phyloP scores from a whole-genome alignment of 2,888 invertebrate species.

The Aleiodes testaceus region DNA sequence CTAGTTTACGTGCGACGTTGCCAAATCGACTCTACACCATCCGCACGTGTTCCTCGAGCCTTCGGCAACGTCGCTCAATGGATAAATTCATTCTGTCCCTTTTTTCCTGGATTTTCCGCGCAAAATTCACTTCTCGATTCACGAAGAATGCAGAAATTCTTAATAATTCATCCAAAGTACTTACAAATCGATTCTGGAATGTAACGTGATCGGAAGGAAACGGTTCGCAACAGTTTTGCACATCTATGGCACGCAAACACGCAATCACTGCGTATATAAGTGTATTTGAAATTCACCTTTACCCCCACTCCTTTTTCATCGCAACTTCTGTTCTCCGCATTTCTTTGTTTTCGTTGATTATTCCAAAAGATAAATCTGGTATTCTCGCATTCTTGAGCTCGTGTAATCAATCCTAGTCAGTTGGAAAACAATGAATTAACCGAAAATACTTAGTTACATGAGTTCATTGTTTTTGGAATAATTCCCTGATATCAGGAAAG shows the following conservation, averaged over 20 bases:
- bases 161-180: not conserved
- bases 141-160: not conserved
- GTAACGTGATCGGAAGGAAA: conserved; percentile 56
- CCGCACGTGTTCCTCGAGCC: no score
- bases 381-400: conserved; percentile 24
- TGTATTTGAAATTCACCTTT: conserved; percentile 20
- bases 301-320: not conserved
- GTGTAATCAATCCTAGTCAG: conserved; percentile 30
- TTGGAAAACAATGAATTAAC: conserved; percentile 22
- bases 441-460: conserved; percentile 1
- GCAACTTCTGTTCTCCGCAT: not conserved
- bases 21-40: no score
- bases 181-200: conserved; percentile 47
- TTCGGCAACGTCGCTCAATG: no score
- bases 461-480: conserved; percentile 16
- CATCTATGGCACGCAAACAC: conserved; percentile 56
- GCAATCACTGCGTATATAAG: conserved; percentile 31
- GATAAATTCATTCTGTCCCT: no score
- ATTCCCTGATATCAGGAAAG: not conserved
- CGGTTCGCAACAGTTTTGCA: conserved; percentile 57
- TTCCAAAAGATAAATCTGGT: conserved; percentile 1
- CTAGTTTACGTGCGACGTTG: no score
- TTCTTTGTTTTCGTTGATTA: conserved; percentile 13
- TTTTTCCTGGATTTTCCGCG: no score
- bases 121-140: no score